phyloP scores from a whole-genome alignment of 2,797 vertebrate genomes.

The Paramormyrops hopkinsi region DNA sequence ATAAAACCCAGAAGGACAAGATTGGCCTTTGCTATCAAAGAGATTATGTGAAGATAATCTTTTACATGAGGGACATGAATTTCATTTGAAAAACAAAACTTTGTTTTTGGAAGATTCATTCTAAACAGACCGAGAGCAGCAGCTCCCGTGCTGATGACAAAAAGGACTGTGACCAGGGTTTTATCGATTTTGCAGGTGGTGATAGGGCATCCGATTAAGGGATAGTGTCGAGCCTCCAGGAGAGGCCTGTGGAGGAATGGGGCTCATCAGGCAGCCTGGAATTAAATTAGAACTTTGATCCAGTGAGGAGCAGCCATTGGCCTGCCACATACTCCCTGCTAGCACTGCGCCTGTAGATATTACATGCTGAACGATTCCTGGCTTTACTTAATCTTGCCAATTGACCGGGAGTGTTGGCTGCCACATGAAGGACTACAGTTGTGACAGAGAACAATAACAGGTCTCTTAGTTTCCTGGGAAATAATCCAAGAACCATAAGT shows the following conservation, averaged over 20 bases:
- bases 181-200: not conserved
- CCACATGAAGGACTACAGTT: conserved; percentile 2
- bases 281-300: conserved; percentile 4
- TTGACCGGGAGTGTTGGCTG: conserved; percentile 7
- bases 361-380: not conserved
- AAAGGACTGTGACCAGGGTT: not conserved
- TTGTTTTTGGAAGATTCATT: not conserved
- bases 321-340: not conserved
- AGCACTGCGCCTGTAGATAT: not conserved
- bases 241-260: not conserved
- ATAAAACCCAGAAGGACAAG: not conserved
- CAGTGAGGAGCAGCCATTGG: not conserved
- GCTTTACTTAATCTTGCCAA: conserved; percentile 13
- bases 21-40: not conserved
- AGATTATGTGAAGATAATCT: not conserved
- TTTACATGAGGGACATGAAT: not conserved
- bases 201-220: not conserved
- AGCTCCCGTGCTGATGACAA: not conserved
- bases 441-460: conserved; percentile 14
- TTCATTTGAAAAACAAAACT: not conserved
- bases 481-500: conserved; percentile 6
- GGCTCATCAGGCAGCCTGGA: not conserved
- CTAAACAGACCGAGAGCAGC: not conserved
- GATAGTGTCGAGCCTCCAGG: not conserved
- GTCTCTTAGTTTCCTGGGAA: conserved; percentile 13